Evolutionary conservation across 2,888 invertebrate genomes (phyloP).

Genomic region (Drosophila parthenogenetica): DNA sequence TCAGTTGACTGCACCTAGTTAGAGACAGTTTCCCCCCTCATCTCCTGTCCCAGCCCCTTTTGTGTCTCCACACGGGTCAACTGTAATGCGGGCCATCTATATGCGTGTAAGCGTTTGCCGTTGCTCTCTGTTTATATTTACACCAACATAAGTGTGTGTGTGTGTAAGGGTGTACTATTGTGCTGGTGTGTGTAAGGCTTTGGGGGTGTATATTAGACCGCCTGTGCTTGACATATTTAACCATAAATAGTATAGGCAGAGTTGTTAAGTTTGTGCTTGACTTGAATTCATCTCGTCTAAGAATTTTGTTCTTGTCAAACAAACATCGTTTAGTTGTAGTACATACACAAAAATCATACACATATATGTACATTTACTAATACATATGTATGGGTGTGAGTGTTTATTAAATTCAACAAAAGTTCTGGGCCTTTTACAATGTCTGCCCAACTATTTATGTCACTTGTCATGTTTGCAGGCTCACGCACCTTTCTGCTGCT

Average conservation of each 20-base stretch:
- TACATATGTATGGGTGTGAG: conserved; percentile 1
- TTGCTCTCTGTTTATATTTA: conserved; percentile 57
- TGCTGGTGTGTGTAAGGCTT: conserved; percentile 15
- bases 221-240: conserved; percentile 67
- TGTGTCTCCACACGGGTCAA: background rate
- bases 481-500: conserved; percentile 30
- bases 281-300: conserved; percentile 9
- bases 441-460: conserved; percentile 65
- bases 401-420: conserved; percentile 65
- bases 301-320: conserved; percentile 24
- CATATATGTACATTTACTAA: background rate
- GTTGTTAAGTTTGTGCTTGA: conserved; percentile 44
- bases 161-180: conserved; percentile 4
- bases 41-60: background rate
- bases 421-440: conserved; percentile 14
- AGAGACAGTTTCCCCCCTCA: conserved; percentile 18
- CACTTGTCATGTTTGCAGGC: conserved; percentile 64
- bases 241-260: conserved; percentile 55
- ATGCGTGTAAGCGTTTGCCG: conserved; percentile 70
- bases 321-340: conserved; percentile 10
- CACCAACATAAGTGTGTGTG: conserved; percentile 38
- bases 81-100: conserved; percentile 77
- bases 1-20: conserved; percentile 71
- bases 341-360: background rate
- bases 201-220: conserved; percentile 33